Base-by-base conservation (phyloP, 2,888 invertebrate species). In the Hydrotaea diabolus region DNA sequence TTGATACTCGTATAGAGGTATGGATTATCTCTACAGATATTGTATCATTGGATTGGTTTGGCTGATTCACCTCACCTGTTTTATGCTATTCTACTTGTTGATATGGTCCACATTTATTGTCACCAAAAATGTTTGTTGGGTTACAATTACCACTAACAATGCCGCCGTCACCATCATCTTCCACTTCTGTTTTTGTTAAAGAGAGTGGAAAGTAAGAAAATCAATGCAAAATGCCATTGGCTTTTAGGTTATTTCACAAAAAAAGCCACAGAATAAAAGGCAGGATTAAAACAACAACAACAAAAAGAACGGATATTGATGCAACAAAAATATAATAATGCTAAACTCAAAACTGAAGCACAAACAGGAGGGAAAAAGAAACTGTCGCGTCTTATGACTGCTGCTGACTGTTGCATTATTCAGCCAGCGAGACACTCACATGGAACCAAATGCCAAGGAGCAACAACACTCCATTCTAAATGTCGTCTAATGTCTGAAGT, bases 401-500 rank as follows among this genome's bases (percentile, higher is more conserved):
- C 46, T 80, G 79, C 71, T 76, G 79, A 74, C 76, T 82, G 72
- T 78, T 82, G 79, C 74, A 75, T 49, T 17, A 55, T 77, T 55
- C 15, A 43, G n/a, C 23, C 53, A 46, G 5, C 17, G 43, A 36
- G 9, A 36, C 43, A 17, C 2, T 1, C 13, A n/a, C 59, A 59
- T 13, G 9, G 26, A 11, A 23, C 59, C 26, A 59, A 11, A 31
- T 13, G 31, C 17, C 62, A 62, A n/a, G 49, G 49, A 49, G n/a
- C n/a, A n/a, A 49, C 5, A 43, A 43, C 69, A 69, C 64, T 17
- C 66, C 53, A 53, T 76, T 64, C 77, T 79, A 79, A 85, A 85
- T 82, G 82, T 85, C 85, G 74, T 80, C 85, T 80, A 80, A 82
- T 84, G 84, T 84, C 78, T 81, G 81, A n/a, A 64, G 75, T 66